Evolutionary conservation across 2,797 vertebrate genomes (phyloP).

Genomic region (Phalloptychus januarius): DNA sequence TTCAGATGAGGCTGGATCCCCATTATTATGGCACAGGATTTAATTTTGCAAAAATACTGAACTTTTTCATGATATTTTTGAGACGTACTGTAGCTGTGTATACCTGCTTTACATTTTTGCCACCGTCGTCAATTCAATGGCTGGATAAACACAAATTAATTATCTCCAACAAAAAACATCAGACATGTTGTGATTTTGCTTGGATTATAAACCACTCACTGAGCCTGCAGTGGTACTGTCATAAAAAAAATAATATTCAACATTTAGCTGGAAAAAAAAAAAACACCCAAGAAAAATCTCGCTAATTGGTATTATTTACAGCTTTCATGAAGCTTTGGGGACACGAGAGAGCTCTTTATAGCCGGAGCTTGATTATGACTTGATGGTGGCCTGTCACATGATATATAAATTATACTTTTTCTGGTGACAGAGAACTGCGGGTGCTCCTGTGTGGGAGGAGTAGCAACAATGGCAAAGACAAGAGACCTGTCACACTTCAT

Average conservation of each 20-base stretch:
- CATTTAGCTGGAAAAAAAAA: constrained; percentile 18
- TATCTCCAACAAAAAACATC: neutral
- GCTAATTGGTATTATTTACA: constrained; percentile 35
- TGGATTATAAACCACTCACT: constrained; percentile 41
- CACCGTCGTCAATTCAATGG: neutral
- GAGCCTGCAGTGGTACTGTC: neutral
- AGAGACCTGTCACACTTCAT: constrained; percentile 11
- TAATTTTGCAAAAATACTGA: neutral
- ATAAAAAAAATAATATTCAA: constrained; percentile 33
- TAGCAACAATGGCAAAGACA: constrained; percentile 42
- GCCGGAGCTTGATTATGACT: constrained; percentile 28
- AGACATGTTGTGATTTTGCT: constrained; percentile 29
- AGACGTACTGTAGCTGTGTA: neutral
- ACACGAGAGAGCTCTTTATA: constrained; percentile 36
- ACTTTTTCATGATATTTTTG: neutral
- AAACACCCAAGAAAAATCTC: neutral
- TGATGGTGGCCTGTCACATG: constrained; percentile 48
- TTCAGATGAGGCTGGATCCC: neutral
- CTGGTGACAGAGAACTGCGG: constrained; percentile 31
- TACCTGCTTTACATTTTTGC: neutral
- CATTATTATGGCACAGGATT: neutral
- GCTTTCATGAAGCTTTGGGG: constrained; percentile 31
- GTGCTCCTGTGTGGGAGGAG: constrained; percentile 38
- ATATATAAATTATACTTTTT: constrained; percentile 39
- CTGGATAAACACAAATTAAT: neutral